These are phyloP conservation scores for Xestia xanthographa DNA, from an alignment of 2,888 invertebrate species.

Conservation along the genomic window DNA sequence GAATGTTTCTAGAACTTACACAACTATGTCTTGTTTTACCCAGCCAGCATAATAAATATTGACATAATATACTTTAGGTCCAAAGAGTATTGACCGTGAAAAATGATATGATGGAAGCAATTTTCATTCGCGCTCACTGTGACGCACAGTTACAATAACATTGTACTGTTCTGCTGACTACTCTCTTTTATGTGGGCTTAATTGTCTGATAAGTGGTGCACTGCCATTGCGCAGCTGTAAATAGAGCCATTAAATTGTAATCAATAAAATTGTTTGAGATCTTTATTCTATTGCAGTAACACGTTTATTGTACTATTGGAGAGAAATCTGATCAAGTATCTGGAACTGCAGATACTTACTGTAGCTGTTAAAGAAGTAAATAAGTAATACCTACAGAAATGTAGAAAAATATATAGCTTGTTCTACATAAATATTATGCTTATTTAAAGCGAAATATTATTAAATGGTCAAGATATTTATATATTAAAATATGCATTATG, in stretches of 20 bases:
- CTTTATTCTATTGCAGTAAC: slow-evolving; percentile 20
- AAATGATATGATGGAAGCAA: slow-evolving; percentile 69
- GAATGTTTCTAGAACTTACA: slow-evolving; percentile 22
- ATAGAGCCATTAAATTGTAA: slow-evolving; percentile 47
- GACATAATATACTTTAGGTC: slow-evolving; percentile 50
- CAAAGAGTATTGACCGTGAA: slow-evolving; percentile 68
- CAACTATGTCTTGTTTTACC: slow-evolving; percentile 26
- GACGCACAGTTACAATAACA: slow-evolving; percentile 72
- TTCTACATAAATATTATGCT: no score
- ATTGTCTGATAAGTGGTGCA: slow-evolving; percentile 64
- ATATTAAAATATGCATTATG: neutral
- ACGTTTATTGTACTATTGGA: neutral
- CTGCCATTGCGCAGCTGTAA: slow-evolving; percentile 40
- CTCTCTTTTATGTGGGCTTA: slow-evolving; percentile 64
- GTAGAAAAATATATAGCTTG: neutral
- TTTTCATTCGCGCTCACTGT: slow-evolving; percentile 72
- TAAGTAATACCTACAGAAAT: neutral
- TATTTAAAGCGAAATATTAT: no score
- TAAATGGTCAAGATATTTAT: no score
- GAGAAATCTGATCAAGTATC: slow-evolving; percentile 3
- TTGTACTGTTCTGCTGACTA: slow-evolving; percentile 69
- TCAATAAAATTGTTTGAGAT: slow-evolving; percentile 46
- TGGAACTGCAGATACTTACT: no score
- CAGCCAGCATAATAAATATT: slow-evolving; percentile 44
- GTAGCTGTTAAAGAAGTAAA: no score